Evolutionary conservation across 2,888 invertebrate genomes (phyloP).

Genomic region (Parapristionchus giblindavisi): DNA sequence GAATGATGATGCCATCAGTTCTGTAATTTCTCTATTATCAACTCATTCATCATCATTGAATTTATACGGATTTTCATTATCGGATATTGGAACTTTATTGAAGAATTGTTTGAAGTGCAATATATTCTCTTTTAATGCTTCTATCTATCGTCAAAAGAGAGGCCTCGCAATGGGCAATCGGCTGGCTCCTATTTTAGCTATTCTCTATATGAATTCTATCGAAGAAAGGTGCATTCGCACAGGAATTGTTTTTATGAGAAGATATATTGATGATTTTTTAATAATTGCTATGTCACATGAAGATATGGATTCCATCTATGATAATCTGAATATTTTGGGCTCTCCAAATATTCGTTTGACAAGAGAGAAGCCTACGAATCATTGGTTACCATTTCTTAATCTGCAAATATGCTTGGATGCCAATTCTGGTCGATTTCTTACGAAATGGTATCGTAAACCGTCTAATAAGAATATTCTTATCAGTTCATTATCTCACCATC

Average conservation of each 20-base stretch:
- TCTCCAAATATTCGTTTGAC: conserved; percentile 1
- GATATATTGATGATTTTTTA: conserved; percentile 9
- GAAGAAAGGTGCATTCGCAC: neutral
- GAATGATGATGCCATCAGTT: conserved; percentile 12
- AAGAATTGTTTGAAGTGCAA: neutral
- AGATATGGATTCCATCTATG: neutral
- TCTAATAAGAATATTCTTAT: conserved; percentile 8
- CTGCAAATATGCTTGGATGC: neutral
- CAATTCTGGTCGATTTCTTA: neutral
- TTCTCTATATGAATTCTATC: neutral
- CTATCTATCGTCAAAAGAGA: neutral
- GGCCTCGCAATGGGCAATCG: conserved; percentile 6
- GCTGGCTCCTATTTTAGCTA: conserved; percentile 10
- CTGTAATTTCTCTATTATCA: neutral
- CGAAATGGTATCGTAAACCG: conserved; percentile 27
- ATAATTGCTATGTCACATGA: neutral
- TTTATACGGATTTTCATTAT: neutral
- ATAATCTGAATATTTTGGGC: neutral
- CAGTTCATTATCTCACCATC: neutral
- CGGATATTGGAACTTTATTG: neutral
- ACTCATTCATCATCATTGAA: neutral
- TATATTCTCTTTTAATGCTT: neutral
- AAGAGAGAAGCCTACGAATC: neutral
- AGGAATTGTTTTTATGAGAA: neutral
- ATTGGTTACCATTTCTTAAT: conserved; percentile 27